Evolutionary conservation across 2,113 vertebrate species (phyloP), one percentile per base, ranked within the genome.

Genomic region (Larimichthys crocea): DNA sequence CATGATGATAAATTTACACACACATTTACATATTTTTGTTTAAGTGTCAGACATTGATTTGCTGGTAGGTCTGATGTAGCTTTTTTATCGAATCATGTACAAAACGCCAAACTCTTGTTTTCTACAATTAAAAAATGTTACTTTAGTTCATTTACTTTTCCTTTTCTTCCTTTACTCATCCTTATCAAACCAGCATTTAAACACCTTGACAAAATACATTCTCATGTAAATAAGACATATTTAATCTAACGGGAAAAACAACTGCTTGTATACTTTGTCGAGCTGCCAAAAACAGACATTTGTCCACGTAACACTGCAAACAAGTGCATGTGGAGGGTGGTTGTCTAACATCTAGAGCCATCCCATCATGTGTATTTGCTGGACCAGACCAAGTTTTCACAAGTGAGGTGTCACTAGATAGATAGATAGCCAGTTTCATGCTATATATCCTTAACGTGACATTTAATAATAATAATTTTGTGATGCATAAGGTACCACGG

Each of bases 291-390:
- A 66, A 31, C 20, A 59, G n/a, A 44, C 8, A 62, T 69, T 62
- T 70, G 31, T 59, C 22, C 50, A 67, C 55, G 62, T 10, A 61
- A 48, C 3, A 24, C 72, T 65, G 67, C 72, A 82, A 86, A 82
- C 70, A 71, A 53, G 5, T 40, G 46, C 76, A 64, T 29, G 22
- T 64, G 26, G 46, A 80, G 9, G 14, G 20, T 53, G 56, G 35
- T 65, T 74, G 40, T 65, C 7, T 49, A 19, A 55, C 22, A 59
- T 66, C 12, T 60, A 19, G 8, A 10, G 6, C 4, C 49, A 63
- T 79, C 22, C 29, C 2, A 9, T 50, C 5, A 26, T 62, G 20
- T 15, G 60, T 59, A 24, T 67, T 66, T 66, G 24, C 44, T 35
- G 53, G 20, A 16, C 20, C 17, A 10, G 11, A 24, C 10, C 46